Percentiles rank a stretch among this genome's conserved stretches.
Conservation (phyloP, 2,888 invertebrate species). For the Brassicogethes aeneus region DNA sequence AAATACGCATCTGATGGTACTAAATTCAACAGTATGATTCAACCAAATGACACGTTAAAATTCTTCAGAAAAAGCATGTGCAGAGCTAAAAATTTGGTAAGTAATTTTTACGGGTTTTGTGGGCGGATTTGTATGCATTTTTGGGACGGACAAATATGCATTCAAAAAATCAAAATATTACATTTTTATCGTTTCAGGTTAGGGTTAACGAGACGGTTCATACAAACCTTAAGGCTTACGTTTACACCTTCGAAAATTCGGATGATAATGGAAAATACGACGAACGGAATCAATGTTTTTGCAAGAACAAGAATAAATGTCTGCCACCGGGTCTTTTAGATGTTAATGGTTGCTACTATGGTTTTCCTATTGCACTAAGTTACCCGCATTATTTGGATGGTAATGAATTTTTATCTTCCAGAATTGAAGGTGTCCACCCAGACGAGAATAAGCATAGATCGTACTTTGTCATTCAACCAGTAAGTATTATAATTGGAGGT, state of each 20-base stretch:
- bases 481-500: no score
- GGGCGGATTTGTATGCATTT: no score
- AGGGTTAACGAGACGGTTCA: slow-evolving; percentile 49
- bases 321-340: slow-evolving; percentile 69
- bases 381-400: slow-evolving; percentile 80
- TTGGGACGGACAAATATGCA: not conserved
- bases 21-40: slow-evolving; percentile 67
- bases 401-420: slow-evolving; percentile 53
- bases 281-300: slow-evolving; percentile 75
- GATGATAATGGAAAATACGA: slow-evolving; percentile 67
- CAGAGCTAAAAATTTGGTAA: slow-evolving; percentile 68
- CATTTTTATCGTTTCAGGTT: slow-evolving; percentile 40
- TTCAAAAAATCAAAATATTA: not conserved
- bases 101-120: no score
- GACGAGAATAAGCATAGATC: slow-evolving; percentile 55
- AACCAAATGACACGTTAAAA: slow-evolving; percentile 57
- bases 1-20: slow-evolving; percentile 75
- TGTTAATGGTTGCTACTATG: slow-evolving; percentile 81
- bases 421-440: slow-evolving; percentile 60
- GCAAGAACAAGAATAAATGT: slow-evolving; percentile 53
- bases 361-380: slow-evolving; percentile 81
- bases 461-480: slow-evolving; percentile 71
- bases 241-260: slow-evolving; percentile 68
- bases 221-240: slow-evolving; percentile 57
- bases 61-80: slow-evolving; percentile 83